Base-by-base conservation (phyloP, 2,888 invertebrate species). In the Coleophora flavipennella region DNA sequence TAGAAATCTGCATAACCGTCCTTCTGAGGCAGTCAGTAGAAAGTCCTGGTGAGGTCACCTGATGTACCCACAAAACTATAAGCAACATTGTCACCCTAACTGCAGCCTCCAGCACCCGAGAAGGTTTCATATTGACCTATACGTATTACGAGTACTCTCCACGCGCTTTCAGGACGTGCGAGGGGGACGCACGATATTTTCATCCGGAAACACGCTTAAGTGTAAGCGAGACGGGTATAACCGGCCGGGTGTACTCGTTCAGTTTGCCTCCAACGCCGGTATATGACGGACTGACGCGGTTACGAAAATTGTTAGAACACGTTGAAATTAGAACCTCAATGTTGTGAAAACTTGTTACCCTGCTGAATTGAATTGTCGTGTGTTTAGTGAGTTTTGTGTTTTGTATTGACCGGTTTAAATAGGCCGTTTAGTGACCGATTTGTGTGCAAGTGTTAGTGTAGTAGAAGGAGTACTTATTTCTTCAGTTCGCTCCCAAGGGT, bases 121-220 rank as follows among this genome's bases (percentile, higher is more conserved):
- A 67, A 81, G 79, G 75, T 77, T 79, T 81, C 77, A 83, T 83
- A 83, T 83, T 83, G 83, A 83, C 83, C 83, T 83, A 83, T 83
- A 83, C 83, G 74, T 83, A 83, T 73, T 79, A 79, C 75, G 69
- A 80, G 73, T 65, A 75, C 70, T 73, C 72, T 45, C 55, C 53
- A 57, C 64, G 63, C 69, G 70, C 70, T 80, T 77, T 79, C 72
- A 75, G 74, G 62, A 51, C 52, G 79, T 55, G 65, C 32, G 63
- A 80, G 55, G 36, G 68, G 59, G 80, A 78, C 31, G 40, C 42
- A 49, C 39, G 32, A 64, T 39, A 40, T 46, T 45, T 54, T 20
- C 46, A 50, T 45, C 47, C 50, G 48, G 42, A 45, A 51, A 55
- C 45, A 49, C 43, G 20, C 31, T 29, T 41, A 38, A n/a, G 73